Percentiles rank a stretch among this genome's conserved stretches.
These are phyloP conservation scores for Helogale parvula DNA, from an alignment of 2,113 vertebrate genomes.

Conservation along the genomic window DNA sequence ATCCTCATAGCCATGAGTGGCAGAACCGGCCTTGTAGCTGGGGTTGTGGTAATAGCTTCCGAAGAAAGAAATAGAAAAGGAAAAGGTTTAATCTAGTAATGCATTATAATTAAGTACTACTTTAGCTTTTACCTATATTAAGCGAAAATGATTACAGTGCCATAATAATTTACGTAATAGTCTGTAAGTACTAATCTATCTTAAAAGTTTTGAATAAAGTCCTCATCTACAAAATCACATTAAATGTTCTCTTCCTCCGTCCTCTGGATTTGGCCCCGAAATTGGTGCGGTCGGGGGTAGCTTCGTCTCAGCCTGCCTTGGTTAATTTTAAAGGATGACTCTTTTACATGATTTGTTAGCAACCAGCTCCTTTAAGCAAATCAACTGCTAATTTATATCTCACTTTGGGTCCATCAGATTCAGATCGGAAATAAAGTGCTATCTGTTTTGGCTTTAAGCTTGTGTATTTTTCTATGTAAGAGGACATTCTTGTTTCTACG, in stretches of 20 bases:
- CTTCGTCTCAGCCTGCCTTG: background rate
- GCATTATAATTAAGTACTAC: slow-evolving; percentile 47
- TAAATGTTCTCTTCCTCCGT: background rate
- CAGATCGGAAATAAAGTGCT: slow-evolving; percentile 51
- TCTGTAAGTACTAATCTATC: slow-evolving; percentile 32
- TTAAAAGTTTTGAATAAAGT: slow-evolving; percentile 26
- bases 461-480: slow-evolving; percentile 61
- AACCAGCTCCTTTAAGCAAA: slow-evolving; percentile 54
- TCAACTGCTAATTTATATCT: slow-evolving; percentile 48
- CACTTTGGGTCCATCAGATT: slow-evolving; percentile 30
- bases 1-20: slow-evolving; percentile 15
- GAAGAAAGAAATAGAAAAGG: slow-evolving; percentile 34
- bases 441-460: slow-evolving; percentile 41
- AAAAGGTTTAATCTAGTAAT: slow-evolving; percentile 52
- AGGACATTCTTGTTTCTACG: slow-evolving; percentile 44
- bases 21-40: slow-evolving; percentile 7
- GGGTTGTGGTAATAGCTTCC: slow-evolving; percentile 42
- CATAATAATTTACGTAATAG: slow-evolving; percentile 52
- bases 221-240: slow-evolving; percentile 23
- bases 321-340: slow-evolving; percentile 53
- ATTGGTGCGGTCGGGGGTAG: background rate
- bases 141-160: slow-evolving; percentile 53
- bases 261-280: background rate
- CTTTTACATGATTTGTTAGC: slow-evolving; percentile 40
- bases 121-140: slow-evolving; percentile 57